Evolutionary conservation across 2,888 invertebrate genomes (phyloP).

Genomic region (Papilio elwesi): DNA sequence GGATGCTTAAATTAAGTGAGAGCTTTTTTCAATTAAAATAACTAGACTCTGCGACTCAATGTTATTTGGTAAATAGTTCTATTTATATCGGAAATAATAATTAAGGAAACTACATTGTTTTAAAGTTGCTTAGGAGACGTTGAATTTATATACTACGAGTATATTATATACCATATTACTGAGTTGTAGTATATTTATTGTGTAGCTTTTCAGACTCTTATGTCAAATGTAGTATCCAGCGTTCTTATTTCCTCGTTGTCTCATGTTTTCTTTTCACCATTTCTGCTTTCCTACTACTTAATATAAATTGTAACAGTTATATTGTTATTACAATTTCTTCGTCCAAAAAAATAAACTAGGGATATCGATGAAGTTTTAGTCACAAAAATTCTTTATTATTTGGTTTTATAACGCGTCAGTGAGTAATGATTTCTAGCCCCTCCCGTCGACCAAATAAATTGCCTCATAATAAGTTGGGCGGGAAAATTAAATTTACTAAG

Average conservation of each 20-base stretch:
- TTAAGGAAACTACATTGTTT: not conserved
- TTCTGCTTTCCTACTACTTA: no score
- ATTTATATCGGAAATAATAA: not conserved
- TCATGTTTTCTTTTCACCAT: no score
- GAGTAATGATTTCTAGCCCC: conserved; percentile 24
- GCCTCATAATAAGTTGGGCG: conserved; percentile 25
- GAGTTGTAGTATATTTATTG: no score
- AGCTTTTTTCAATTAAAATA: conserved; percentile 9
- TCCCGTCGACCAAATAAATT: conserved; percentile 25
- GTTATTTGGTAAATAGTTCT: conserved; percentile 2
- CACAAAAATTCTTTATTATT: not conserved
- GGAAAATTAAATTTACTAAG: conserved; percentile 32
- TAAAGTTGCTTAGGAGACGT: not conserved
- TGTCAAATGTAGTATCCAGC: no score
- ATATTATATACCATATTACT: no score
- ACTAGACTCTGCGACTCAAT: not conserved
- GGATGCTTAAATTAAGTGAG: conserved; percentile 6
- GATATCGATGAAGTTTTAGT: not conserved
- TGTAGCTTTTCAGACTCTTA: no score
- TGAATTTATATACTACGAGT: no score
- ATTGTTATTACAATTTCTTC: no score
- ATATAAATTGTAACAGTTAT: no score
- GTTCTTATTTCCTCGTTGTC: no score
- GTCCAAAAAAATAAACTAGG: not conserved
- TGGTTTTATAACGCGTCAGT: conserved; percentile 10